These are phyloP conservation scores for Ramazzottius varieornatus DNA, from an alignment of 2,888 invertebrate genomes.

Conservation along the genomic window DNA sequence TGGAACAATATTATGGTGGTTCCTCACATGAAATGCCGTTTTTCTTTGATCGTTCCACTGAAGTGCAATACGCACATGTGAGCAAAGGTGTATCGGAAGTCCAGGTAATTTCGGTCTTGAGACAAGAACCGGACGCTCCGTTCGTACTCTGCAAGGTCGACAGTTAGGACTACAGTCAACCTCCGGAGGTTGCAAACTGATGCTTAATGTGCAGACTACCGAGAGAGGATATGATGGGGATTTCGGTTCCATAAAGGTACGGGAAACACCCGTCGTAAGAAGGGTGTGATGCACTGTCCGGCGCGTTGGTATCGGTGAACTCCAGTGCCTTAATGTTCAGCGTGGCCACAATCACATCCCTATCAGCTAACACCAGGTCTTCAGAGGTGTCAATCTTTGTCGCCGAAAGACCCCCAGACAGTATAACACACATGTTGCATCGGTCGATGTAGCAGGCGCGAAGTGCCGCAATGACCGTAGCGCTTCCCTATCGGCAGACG, in stretches of 20 bases:
- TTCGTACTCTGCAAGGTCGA: not conserved
- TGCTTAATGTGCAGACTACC: no score
- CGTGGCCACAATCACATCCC: constrained; percentile 1
- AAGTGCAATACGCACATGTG: no score
- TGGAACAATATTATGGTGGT: no score
- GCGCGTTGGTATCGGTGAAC: no score
- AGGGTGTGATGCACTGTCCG: no score
- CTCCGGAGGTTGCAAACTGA: no score
- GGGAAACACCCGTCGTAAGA: no score
- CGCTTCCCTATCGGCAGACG: not conserved
- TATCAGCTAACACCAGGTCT: not conserved
- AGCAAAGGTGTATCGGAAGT: constrained; percentile 1
- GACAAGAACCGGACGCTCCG: not conserved
- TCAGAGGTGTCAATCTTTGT: not conserved
- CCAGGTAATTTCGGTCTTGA: not conserved
- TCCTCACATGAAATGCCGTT: no score
- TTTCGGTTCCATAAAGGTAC: not conserved
- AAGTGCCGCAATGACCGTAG: not conserved
- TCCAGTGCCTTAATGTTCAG: not conserved
- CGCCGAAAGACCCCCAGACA: not conserved
- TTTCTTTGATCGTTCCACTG: no score
- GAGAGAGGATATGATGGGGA: not conserved
- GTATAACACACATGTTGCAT: not conserved
- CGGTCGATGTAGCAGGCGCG: constrained; percentile 3
- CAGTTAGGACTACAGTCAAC: no score